Base-by-base conservation (phyloP, 2,113 vertebrate species). In the Etia nguti region DNA sequence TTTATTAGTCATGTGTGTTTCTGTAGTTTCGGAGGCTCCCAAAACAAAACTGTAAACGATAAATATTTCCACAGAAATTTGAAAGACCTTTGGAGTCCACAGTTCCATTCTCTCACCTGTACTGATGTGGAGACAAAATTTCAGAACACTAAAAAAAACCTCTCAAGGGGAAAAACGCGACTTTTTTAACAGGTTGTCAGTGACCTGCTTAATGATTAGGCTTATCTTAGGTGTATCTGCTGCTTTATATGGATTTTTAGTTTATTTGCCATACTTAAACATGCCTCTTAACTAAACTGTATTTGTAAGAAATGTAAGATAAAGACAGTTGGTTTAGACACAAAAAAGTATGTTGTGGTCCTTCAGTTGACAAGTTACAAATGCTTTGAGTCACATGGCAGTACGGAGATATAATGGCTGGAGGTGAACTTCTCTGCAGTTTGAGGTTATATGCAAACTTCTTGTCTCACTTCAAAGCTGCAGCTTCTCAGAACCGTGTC, bases 341-440 rank as follows among this genome's bases (percentile, higher is more conserved):
- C 56, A 31, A 9, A 29, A 59, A 59, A 20, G 29, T 62, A 11
- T 20, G 2, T 0, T 65, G 34, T 65, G 34, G 20, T 38, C 34
- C 34, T 65, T 38, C 36, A 38, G 11, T 65, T 11, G 0, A 11
- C 62, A 9, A 13, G 65, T 24, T 70, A 11, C 6, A 70, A 70
- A 70, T 24, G 4, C 38, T 70, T 70, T 34, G 16, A 60, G 57
- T 60, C 26, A 34, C 57, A 2, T 10, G 24, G 34, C 20, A n/a
- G 9, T 20, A n/a, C 5, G 24, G 0, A 38, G 34, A 41, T 41
- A 3, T 13, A 0, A 41, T 41, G 4, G 1, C 60, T 13, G 20
- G 11, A 68, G 34, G 20, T 13, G 10, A 68, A 12, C 60, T 65
- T 65, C 60, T 38, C 31, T 65, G 60, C 10, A 68, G 34, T 68